These are phyloP conservation scores for Rhorus exstirpatorius DNA, from an alignment of 2,888 invertebrate species.

Conservation along the genomic window DNA sequence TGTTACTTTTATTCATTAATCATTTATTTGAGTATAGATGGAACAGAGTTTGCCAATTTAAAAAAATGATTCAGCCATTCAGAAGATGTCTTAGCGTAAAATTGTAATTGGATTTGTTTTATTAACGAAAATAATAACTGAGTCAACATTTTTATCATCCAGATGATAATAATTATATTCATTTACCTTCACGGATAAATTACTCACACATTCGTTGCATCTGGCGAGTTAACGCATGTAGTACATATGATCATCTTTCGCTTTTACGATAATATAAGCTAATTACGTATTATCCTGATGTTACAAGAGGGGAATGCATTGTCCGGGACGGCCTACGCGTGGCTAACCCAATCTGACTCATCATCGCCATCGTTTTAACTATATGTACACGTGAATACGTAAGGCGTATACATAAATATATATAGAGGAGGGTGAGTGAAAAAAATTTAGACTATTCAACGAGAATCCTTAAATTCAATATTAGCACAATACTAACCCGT, in stretches of 20 bases:
- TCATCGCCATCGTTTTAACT: conserved; percentile 10
- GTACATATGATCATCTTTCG: conserved; percentile 2
- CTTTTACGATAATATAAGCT: conserved; percentile 57
- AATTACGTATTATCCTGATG: conserved; percentile 57
- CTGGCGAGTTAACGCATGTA: conserved; percentile 15
- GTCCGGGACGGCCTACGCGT: conserved; percentile 29
- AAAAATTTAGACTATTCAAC: conserved; percentile 16
- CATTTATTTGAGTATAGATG: no score
- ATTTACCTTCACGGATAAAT: neutral
- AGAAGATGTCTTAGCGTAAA: no score
- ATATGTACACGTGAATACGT: conserved; percentile 5
- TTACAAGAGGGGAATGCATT: conserved; percentile 32
- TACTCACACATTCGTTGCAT: neutral
- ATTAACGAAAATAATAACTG: neutral
- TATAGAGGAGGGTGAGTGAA: neutral
- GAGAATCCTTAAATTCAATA: conserved; percentile 17
- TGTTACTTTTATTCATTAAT: no score
- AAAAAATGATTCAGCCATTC: no score
- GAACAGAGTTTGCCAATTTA: no score
- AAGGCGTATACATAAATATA: neutral
- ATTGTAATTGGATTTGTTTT: neutral
- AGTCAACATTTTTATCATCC: neutral
- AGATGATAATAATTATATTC: neutral
- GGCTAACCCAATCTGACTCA: conserved; percentile 46
- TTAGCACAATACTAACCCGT: neutral